Conservation (phyloP, 1,140 invertebrate species). For the Caenorhabditis inopinata region DNA sequence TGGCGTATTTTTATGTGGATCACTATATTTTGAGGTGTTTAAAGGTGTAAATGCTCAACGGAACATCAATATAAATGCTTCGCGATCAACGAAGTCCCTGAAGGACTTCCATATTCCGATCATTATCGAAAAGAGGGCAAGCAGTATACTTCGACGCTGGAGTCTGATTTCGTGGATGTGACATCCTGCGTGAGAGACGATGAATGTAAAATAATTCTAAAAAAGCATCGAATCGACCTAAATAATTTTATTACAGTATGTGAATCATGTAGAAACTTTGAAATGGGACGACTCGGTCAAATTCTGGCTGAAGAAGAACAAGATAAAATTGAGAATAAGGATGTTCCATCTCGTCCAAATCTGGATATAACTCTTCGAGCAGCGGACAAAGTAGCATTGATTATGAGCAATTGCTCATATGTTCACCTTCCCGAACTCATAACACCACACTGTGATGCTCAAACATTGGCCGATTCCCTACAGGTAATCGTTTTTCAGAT, state of each 20-base stretch:
- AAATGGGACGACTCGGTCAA: conserved; percentile 51
- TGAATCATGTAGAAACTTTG: conserved; percentile 51
- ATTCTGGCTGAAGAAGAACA: conserved; percentile 32
- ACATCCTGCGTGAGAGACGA: conserved; percentile 26
- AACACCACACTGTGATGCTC: conserved; percentile 67
- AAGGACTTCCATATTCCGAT: conserved; percentile 58
- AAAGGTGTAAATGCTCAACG: conserved; percentile 63
- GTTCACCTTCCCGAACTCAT: conserved; percentile 64
- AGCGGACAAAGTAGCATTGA: conserved; percentile 68
- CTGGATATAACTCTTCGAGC: conserved; percentile 52
- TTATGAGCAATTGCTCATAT: conserved; percentile 69
- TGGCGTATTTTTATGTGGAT: too few relatives aligned
- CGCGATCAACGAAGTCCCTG: conserved; percentile 57
- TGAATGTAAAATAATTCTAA: background rate
- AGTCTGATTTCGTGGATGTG: conserved; percentile 57
- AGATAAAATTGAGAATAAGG: conserved; percentile 5
- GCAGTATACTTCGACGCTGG: conserved; percentile 52
- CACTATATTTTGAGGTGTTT: background rate
- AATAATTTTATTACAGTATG: conserved; percentile 47
- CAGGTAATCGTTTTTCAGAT: conserved; percentile 52
- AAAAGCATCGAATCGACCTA: background rate
- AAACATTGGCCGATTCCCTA: conserved; percentile 56
- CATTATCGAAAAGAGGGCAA: conserved; percentile 56
- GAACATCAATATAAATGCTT: conserved; percentile 59
- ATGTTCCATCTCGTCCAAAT: background rate